These are phyloP conservation scores for human (Homo sapiens) DNA, from an alignment of 2,113 vertebrate species.

Conservation along the genomic window GRCh38 chr3:4572001-4572500, in stretches of 20 bases:
- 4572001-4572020: background rate
- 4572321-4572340: background rate
- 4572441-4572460: background rate
- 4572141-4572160: accelerated
- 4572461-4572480: background rate
- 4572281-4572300: background rate
- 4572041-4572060: background rate
- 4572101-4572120: background rate
- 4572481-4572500: background rate
- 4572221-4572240: background rate
- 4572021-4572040: background rate
- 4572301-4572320: background rate
- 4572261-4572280: background rate
- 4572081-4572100: background rate
- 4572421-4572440: background rate
- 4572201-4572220: background rate
- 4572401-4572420: background rate
- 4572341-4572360: background rate
- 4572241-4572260: background rate
- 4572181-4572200: background rate
- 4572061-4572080: background rate
- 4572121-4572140: background rate
- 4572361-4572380: background rate
- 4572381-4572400: background rate
- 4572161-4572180: background rate